These are phyloP conservation scores for Cichlasoma orientale DNA, from an alignment of 2,797 vertebrate genomes.

Conservation along the genomic window DNA sequence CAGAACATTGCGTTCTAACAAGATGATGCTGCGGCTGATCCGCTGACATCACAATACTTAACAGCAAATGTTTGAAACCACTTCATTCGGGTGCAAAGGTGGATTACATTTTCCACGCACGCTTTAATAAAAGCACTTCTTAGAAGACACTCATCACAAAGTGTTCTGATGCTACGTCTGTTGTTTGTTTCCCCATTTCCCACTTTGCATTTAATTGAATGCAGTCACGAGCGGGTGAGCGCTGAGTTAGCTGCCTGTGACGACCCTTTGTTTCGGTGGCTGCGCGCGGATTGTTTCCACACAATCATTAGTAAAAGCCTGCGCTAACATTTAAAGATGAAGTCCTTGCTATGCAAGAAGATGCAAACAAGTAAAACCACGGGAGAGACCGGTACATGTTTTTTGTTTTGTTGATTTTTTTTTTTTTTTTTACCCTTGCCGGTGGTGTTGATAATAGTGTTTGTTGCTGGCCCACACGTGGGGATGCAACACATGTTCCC, in stretches of 20 bases:
- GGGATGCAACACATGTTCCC: conserved; percentile 21
- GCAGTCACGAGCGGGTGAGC: conserved; percentile 14
- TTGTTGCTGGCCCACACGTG: conserved; percentile 43
- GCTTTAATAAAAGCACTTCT: conserved; percentile 10
- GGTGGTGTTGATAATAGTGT: conserved; percentile 47
- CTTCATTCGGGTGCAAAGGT: not conserved
- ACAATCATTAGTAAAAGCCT: conserved; percentile 47
- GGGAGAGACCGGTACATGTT: not conserved
- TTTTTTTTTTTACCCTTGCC: not conserved
- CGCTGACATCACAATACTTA: not conserved
- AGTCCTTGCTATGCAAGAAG: conserved; percentile 44
- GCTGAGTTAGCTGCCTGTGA: conserved; percentile 24
- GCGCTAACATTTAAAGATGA: conserved; percentile 17
- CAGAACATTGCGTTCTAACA: not conserved
- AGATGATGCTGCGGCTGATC: too few species aligned
- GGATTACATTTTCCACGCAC: not conserved
- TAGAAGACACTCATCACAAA: conserved; percentile 15
- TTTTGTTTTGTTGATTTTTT: not conserved
- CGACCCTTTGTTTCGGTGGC: conserved; percentile 44
- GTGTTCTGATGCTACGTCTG: conserved; percentile 5
- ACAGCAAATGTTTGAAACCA: not conserved
- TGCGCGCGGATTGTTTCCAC: conserved; percentile 24
- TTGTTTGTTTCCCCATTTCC: conserved; percentile 37
- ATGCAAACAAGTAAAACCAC: conserved; percentile 39
- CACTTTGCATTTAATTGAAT: conserved; percentile 33